A percentile compares a stretch with the other conserved stretches of the same genome.
Evolutionary conservation across 2,888 invertebrate species (phyloP).

Genomic region (Monoplex corrugatus): DNA sequence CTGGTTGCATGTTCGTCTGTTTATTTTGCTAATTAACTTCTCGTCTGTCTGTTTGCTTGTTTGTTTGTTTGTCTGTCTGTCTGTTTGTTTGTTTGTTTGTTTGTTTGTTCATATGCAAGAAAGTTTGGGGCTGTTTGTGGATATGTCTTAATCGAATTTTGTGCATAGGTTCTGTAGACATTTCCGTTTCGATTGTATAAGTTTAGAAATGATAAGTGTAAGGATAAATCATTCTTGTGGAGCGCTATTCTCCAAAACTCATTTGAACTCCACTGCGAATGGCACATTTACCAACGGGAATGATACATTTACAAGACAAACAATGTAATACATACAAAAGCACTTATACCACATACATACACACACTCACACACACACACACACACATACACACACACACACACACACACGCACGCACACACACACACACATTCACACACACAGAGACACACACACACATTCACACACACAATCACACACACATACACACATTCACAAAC

Average conservation of each 20-base stretch:
- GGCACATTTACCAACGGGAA: no score
- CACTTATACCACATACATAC: background rate
- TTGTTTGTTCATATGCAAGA: no score
- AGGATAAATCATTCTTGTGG: no score
- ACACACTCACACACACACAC: background rate
- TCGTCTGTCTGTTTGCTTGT: background rate
- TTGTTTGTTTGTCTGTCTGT: background rate
- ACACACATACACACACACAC: background rate
- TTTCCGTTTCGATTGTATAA: no score
- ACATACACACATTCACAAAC: background rate
- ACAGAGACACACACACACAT: slow-evolving; percentile 21
- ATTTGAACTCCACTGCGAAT: no score
- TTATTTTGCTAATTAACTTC: background rate
- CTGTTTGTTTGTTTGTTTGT: background rate
- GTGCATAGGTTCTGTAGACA: no score
- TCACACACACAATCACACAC: background rate
- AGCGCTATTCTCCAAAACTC: no score
- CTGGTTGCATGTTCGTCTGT: background rate
- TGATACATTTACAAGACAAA: no score
- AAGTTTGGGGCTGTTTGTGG: no score
- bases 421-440: slow-evolving; percentile 2
- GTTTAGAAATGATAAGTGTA: no score
- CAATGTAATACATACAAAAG: no score
- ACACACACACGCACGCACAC: slow-evolving; percentile 23
- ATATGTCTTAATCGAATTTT: no score